Evolutionary conservation across 2,113 vertebrate species (phyloP).

Genomic region (Clarias batrachus): DNA sequence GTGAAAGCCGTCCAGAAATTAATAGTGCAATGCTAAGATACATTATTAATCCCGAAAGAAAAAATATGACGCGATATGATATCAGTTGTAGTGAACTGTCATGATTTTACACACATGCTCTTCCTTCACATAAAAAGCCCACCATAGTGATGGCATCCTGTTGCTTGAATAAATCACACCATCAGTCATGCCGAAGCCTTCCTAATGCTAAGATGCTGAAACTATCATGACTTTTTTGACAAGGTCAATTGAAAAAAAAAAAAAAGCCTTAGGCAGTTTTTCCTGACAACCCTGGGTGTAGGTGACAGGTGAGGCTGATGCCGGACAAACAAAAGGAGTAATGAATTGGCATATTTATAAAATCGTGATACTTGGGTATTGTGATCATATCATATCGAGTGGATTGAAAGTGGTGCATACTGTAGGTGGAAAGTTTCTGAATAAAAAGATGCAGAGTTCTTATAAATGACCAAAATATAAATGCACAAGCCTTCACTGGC

Average conservation of each 20-base stretch:
- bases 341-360: background rate
- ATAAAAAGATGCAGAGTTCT: background rate
- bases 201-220: background rate
- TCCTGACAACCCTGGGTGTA: background rate
- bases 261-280: background rate
- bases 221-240: slow-evolving; percentile 1
- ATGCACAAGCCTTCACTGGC: background rate
- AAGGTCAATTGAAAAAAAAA: background rate
- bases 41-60: background rate
- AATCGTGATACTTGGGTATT: too few relatives aligned
- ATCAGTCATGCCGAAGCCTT: background rate
- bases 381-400: too few relatives aligned
- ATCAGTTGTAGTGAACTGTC: background rate
- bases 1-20: too few relatives aligned
- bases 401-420: background rate
- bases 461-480: background rate
- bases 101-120: background rate
- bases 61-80: background rate
- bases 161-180: background rate
- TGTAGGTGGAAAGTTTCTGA: background rate
- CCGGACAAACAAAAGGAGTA: background rate
- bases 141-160: background rate
- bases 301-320: background rate
- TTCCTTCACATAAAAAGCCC: background rate
- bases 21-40: too few relatives aligned